Percentiles rank a stretch among this genome's conserved stretches.
Evolutionary conservation across 2,113 vertebrate species (phyloP).

Genomic region (Athene noctua): DNA sequence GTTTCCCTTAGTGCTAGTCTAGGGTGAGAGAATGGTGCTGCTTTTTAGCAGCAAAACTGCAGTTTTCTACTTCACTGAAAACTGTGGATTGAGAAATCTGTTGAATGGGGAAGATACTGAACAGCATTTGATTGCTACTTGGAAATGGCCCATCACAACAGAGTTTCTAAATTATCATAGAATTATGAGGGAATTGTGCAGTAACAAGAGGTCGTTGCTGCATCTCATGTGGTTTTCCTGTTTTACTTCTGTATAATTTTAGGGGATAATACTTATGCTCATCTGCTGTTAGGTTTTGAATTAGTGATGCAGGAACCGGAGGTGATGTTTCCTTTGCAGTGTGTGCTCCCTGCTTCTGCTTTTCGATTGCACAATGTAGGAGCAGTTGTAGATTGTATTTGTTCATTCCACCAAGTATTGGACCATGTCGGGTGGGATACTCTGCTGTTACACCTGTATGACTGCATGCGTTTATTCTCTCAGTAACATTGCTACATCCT

Average conservation of each 20-base stretch:
- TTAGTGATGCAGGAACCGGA: not conserved
- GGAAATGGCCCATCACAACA: not conserved
- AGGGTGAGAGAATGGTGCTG: not conserved
- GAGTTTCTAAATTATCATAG: not conserved
- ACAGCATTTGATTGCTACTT: not conserved
- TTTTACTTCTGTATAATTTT: not conserved
- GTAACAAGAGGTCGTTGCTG: not conserved
- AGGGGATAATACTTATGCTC: not conserved
- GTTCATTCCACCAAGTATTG: not conserved
- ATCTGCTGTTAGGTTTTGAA: not conserved
- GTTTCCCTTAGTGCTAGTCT: not conserved
- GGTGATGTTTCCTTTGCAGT: not conserved
- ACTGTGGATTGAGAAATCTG: not conserved
- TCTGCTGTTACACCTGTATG: not conserved
- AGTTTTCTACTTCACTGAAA: not conserved
- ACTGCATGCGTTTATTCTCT: not conserved
- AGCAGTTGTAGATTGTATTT: not conserved
- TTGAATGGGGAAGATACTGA: not conserved
- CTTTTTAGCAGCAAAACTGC: not conserved
- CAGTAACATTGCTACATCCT: slow-evolving; percentile 35
- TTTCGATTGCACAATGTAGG: not conserved
- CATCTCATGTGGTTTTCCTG: not conserved
- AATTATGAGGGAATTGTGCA: not conserved
- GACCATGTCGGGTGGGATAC: not conserved
- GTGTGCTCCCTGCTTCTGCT: not conserved